A percentile compares a stretch with the other conserved stretches of the same genome.
phyloP scores from a whole-genome alignment of 2,113 vertebrate genomes.

The Plecotus auritus region DNA sequence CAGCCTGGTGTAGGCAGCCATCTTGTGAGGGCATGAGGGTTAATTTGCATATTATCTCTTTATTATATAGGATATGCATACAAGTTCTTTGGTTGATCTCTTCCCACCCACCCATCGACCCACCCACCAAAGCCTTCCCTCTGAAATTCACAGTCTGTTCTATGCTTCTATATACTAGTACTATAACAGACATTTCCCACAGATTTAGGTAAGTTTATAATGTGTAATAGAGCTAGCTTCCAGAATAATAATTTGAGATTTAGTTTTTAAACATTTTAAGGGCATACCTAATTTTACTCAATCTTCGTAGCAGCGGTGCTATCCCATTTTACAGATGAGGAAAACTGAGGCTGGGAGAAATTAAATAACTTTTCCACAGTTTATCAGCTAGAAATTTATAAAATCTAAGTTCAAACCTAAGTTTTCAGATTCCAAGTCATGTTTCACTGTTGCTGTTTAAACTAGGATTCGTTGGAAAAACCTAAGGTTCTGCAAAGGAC shows the following conservation, averaged over 20 bases:
- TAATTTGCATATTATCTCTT: too few species aligned
- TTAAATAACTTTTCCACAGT: not conserved
- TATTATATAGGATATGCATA: too few species aligned
- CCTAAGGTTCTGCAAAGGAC: not conserved
- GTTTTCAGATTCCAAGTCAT: not conserved
- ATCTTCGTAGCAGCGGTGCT: not conserved
- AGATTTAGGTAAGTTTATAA: not conserved
- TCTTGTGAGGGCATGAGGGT: too few species aligned
- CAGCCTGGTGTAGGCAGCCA: too few species aligned
- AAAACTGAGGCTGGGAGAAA: not conserved
- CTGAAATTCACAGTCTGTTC: too few species aligned
- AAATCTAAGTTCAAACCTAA: not conserved
- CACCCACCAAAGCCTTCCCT: too few species aligned
- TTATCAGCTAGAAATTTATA: not conserved
- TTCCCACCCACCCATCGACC: too few species aligned
- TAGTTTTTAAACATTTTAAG: not conserved
- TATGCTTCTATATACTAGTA: too few species aligned
- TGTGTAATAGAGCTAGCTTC: not conserved
- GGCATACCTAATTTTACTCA: not conserved
- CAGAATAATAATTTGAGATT: not conserved
- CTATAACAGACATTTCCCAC: not conserved
- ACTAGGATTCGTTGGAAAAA: not conserved
- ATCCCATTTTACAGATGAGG: not conserved
- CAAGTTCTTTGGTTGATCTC: too few species aligned
- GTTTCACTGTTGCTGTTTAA: not conserved